phyloP scores from a whole-genome alignment of 1,140 invertebrate species.

The Vollenhovia emeryi region DNA sequence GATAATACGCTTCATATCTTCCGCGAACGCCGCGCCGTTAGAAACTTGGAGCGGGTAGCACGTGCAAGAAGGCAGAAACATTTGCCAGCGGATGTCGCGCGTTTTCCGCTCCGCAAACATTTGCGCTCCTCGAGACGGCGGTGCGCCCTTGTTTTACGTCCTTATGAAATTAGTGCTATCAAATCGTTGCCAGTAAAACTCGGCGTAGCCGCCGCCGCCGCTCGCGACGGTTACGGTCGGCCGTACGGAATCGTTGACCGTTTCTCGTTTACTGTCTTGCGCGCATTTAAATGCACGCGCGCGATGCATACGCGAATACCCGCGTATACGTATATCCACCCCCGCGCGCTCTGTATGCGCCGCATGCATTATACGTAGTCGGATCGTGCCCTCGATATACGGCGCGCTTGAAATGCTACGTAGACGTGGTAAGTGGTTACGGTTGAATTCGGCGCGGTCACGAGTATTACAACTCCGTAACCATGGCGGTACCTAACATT shows the following conservation, averaged over 20 bases:
- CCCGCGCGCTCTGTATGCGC: not conserved
- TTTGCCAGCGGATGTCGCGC: slow-evolving; percentile 53
- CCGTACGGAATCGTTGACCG: slow-evolving; percentile 14
- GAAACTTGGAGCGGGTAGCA: slow-evolving; percentile 45
- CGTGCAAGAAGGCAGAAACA: slow-evolving; percentile 53
- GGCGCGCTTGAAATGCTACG: slow-evolving; percentile 63
- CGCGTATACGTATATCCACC: slow-evolving; percentile 31
- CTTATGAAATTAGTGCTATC: slow-evolving; percentile 57
- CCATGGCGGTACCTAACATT: slow-evolving; percentile 25
- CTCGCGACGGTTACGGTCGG: slow-evolving; percentile 7
- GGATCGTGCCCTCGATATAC: slow-evolving; percentile 68
- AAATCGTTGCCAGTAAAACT: slow-evolving; percentile 52
- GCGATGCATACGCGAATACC: slow-evolving; percentile 62
- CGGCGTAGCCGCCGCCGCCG: not conserved
- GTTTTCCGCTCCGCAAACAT: slow-evolving; percentile 54
- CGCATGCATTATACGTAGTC: slow-evolving; percentile 55
- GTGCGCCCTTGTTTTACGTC: slow-evolving; percentile 38
- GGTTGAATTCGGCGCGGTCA: slow-evolving; percentile 32
- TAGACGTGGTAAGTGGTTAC: slow-evolving; percentile 41
- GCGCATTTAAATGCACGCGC: slow-evolving; percentile 64
- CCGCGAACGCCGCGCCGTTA: slow-evolving; percentile 6
- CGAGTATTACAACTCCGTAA: slow-evolving; percentile 8
- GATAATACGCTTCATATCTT: slow-evolving; percentile 44
- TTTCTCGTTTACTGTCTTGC: slow-evolving; percentile 63
- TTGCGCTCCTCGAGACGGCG: slow-evolving; percentile 40